Evolutionary conservation across 2,113 vertebrate species (phyloP).

Genomic region (human): GRCh38 chr5:6111001-6111500

Average conservation of each 20-base stretch:
- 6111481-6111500: no score
- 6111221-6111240: not conserved
- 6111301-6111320: not conserved
- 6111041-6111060: rapidly evolving
- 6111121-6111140: rapidly evolving
- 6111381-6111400: not conserved
- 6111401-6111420: not conserved
- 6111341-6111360: rapidly evolving
- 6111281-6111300: rapidly evolving
- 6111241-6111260: rapidly evolving
- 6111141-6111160: rapidly evolving
- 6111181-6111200: not conserved
- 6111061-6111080: not conserved
- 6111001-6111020: rapidly evolving
- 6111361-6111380: no score
- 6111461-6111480: not conserved
- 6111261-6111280: rapidly evolving
- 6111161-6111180: not conserved
- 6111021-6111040: not conserved
- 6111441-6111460: not conserved
- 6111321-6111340: rapidly evolving
- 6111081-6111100: not conserved
- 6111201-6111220: rapidly evolving
- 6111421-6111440: rapidly evolving
- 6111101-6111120: not conserved